Evolutionary conservation across 2,113 vertebrate species (phyloP).

Genomic region (human): GRCh38 chr9:84175501-84176000

Average conservation of each 20-base stretch:
- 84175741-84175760: not conserved
- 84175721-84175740: not conserved
- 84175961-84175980: not conserved
- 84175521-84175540: not conserved
- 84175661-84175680: constrained; percentile 43
- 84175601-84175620: not conserved
- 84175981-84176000: not conserved
- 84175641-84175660: not conserved
- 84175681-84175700: not conserved
- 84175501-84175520: not conserved
- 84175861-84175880: not conserved
- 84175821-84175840: not conserved
- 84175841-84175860: not conserved
- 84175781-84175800: not conserved
- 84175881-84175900: not conserved
- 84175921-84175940: not conserved
- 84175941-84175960: not conserved
- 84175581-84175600: constrained; percentile 15
- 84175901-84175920: not conserved
- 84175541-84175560: not conserved
- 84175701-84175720: not conserved
- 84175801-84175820: not conserved
- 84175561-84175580: not conserved
- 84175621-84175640: not conserved
- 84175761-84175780: not conserved